Evolutionary conservation across 2,888 invertebrate species (phyloP).

Genomic region (Sericinus montela): DNA sequence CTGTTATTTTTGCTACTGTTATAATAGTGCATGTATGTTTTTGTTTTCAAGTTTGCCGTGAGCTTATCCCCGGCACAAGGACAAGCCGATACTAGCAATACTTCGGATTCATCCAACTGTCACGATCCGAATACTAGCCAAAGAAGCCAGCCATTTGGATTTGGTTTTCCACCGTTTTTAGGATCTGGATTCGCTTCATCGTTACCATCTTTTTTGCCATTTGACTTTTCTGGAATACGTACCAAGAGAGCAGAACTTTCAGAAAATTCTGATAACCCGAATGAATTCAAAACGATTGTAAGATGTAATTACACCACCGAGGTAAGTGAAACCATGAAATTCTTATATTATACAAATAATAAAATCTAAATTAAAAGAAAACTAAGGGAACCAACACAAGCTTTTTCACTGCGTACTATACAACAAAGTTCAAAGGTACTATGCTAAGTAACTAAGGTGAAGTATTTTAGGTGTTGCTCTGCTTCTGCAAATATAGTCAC

Average conservation of each 20-base stretch:
- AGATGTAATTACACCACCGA: constrained; percentile 10
- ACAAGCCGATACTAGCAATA: not conserved
- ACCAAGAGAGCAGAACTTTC: not conserved
- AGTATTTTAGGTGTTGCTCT: too few relatives aligned
- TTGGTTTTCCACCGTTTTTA: not conserved
- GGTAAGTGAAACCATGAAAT: not conserved
- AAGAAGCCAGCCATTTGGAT: not conserved
- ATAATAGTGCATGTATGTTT: not conserved
- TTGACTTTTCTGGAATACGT: not conserved
- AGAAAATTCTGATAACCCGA: not conserved
- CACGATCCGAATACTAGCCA: not conserved
- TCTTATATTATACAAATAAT: too few relatives aligned
- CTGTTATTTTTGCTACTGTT: too few relatives aligned
- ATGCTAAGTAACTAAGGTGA: too few relatives aligned
- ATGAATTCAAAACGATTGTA: not conserved
- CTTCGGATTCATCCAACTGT: not conserved
- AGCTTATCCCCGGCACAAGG: constrained; percentile 7
- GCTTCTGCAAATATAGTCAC: too few relatives aligned
- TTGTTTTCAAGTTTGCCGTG: constrained; percentile 2
- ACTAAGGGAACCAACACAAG: too few relatives aligned
- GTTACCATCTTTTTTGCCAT: not conserved
- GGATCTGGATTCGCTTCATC: not conserved
- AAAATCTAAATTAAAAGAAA: too few relatives aligned
- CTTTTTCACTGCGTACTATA: too few relatives aligned
- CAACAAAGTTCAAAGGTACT: too few relatives aligned